Base-by-base conservation (phyloP, 2,113 vertebrate species). In the Mus musculus region DNA sequence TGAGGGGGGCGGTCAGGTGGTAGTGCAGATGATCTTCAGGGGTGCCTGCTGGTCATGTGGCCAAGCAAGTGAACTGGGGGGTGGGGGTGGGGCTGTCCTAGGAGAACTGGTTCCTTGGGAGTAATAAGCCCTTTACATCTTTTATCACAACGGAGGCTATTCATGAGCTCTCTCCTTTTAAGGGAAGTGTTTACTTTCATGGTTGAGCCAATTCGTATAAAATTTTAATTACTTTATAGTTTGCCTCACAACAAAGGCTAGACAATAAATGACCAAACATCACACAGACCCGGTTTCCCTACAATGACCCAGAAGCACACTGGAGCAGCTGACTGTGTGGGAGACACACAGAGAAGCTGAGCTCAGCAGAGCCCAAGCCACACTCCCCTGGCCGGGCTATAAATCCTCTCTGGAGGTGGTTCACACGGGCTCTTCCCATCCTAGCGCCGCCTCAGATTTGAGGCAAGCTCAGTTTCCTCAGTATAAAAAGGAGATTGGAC, bases 151-250 rank as follows among this genome's bases (percentile, higher is more conserved):
- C 19, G 26, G 67, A 56, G 65, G 24, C 39, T 56, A 28, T 54
- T 61, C 24, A 42, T 17, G 72, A 86, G 52, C 61, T 3, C 12
- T 63, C 80, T 92, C 71, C 65, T 81, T 91, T 90, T 28, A 39
- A 24, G 39, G 63, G 24, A 78, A 13, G 3, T 8, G 85, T 84
- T 85, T 85, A 26, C 28, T 76, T 72, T 88, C 17, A 65, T 33
- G 36, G 65, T 7, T 1, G 9, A 59, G 49, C 12, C 84, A 89
- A 75, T 39, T 88, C 24, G 52, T 6, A 78, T 36, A 86, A 78
- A 90, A 59, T 71, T 82, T 89, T 86, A 95, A 81, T 73, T 71
- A 82, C 33, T 82, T 85, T 49, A 59, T 24, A 71, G 30, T 84
- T 36, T 76, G 63, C 85, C 65, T 93, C 71, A 56, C 85, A 72